Evolutionary conservation across 2,888 invertebrate genomes (phyloP).

Genomic region (Punctoribates punctum): DNA sequence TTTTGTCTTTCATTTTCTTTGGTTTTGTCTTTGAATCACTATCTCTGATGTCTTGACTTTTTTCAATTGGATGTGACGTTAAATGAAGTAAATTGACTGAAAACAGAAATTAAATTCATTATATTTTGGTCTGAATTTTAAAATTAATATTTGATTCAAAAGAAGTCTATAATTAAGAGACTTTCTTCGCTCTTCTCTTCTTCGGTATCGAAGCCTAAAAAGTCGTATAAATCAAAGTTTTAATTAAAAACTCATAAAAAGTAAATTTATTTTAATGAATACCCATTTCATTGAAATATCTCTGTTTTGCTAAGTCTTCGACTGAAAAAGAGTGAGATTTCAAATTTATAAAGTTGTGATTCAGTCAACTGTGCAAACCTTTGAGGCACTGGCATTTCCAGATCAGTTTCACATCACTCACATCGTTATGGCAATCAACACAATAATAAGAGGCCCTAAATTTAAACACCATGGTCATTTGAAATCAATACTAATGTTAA

Average conservation of each 20-base stretch:
- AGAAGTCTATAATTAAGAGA: not conserved
- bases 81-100: conserved; percentile 16
- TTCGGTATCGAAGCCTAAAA: conserved; percentile 2
- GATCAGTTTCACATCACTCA: conserved; percentile 94
- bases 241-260: not conserved
- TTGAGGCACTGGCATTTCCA: conserved; percentile 99
- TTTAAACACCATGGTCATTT: not conserved
- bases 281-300: not conserved
- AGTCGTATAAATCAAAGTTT: not conserved
- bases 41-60: not conserved
- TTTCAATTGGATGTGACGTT: not conserved
- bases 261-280: not conserved
- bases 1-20: not conserved
- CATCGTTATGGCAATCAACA: conserved; percentile 97
- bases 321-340: not conserved
- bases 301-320: not conserved
- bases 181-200: conserved; percentile 1
- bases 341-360: not conserved
- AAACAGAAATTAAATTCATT: not conserved
- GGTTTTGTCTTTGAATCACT: not conserved
- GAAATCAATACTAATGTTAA: conserved; percentile 50
- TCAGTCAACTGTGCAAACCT: conserved; percentile 71
- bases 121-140: not conserved
- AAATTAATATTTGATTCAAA: not conserved
- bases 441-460: conserved; percentile 97